These are phyloP conservation scores for Nothobranchius kuhntae DNA, from an alignment of 2,113 vertebrate genomes.

Conservation along the genomic window DNA sequence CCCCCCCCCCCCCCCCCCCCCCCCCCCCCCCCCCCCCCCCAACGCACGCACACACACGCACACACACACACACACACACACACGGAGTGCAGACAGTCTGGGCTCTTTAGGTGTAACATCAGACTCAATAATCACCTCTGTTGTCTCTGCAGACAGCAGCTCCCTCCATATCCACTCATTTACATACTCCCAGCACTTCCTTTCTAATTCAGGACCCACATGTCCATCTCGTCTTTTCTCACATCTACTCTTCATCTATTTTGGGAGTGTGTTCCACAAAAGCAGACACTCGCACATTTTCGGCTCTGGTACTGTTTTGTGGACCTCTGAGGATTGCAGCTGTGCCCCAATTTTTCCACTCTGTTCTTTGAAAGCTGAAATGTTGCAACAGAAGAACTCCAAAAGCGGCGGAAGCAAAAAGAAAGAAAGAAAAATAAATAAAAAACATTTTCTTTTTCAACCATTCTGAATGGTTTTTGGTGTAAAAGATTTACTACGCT, in stretches of 20 bases:
- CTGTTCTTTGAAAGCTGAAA: slow-evolving; percentile 63
- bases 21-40: no score
- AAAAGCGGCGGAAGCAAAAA: background rate
- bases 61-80: no score
- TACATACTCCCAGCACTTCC: slow-evolving; percentile 31
- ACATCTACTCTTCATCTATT: slow-evolving; percentile 50
- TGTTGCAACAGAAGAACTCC: slow-evolving; percentile 17
- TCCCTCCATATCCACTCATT: slow-evolving; percentile 3
- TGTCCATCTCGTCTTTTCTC: slow-evolving; percentile 31
- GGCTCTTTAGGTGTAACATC: slow-evolving; percentile 25
- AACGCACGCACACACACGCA: no score
- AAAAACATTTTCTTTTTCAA: no score
- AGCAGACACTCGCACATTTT: slow-evolving; percentile 54
- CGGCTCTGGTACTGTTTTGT: slow-evolving; percentile 44
- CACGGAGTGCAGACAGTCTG: slow-evolving; percentile 9
- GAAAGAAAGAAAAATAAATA: no score
- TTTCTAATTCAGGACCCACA: slow-evolving; percentile 53
- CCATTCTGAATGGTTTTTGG: no score
- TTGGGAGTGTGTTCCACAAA: slow-evolving; percentile 50
- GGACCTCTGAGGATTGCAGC: slow-evolving; percentile 45
- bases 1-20: no score
- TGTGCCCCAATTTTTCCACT: slow-evolving; percentile 31
- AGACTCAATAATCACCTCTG: slow-evolving; percentile 2
- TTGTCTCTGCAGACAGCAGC: no score
- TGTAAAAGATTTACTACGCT: no score